phyloP scores from a whole-genome alignment of 2,113 vertebrate genomes.

The Cacatua alba region DNA sequence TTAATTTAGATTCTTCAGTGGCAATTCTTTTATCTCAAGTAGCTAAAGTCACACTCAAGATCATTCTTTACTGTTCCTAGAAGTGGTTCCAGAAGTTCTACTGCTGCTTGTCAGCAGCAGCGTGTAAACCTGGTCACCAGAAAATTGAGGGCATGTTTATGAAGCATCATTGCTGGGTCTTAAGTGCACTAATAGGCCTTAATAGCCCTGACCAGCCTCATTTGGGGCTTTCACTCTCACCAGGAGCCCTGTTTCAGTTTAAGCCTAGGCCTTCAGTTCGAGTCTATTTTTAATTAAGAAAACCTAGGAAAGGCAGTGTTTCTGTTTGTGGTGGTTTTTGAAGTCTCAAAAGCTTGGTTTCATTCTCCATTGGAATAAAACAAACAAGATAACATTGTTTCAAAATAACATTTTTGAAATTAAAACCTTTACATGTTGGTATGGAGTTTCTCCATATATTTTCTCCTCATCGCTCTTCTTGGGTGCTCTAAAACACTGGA shows the following conservation, averaged over 20 bases:
- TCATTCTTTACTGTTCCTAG: not conserved
- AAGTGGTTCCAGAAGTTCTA: not conserved
- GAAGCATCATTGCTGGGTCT: not conserved
- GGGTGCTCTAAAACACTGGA: not conserved
- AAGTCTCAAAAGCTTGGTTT: not conserved
- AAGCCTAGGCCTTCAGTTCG: not conserved
- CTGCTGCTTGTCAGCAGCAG: not conserved
- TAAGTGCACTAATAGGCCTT: not conserved
- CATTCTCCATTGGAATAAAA: not conserved
- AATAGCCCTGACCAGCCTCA: not conserved
- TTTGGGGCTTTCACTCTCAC: not conserved
- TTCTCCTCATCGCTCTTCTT: not conserved
- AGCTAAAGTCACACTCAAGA: not conserved
- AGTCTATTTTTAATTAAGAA: not conserved
- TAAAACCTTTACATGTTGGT: not conserved
- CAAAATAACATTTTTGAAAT: not conserved
- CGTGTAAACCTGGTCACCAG: not conserved
- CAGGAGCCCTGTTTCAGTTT: not conserved
- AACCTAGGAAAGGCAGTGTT: not conserved
- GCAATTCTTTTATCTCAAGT: not conserved
- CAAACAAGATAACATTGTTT: not conserved
- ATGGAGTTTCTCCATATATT: not conserved
- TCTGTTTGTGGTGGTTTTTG: not conserved
- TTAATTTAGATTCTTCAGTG: not conserved
- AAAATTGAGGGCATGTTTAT: not conserved